A percentile compares a stretch with the other conserved stretches of the same genome.
phyloP scores from a whole-genome alignment of 2,113 vertebrate species.

The Elachura formosa region DNA sequence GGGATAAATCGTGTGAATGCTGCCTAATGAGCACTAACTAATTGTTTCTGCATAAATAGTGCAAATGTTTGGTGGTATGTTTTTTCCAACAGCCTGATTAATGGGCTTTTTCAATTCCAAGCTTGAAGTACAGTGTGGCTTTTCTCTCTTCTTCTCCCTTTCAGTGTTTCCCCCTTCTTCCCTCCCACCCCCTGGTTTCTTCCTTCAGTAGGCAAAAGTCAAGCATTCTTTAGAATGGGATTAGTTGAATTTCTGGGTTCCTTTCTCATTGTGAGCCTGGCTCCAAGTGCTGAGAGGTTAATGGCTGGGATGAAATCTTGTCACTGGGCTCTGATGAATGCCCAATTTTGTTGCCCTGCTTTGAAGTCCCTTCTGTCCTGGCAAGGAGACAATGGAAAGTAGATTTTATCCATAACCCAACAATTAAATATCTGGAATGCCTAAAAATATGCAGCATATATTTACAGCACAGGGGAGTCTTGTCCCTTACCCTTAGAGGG shows the following conservation, averaged over 20 bases:
- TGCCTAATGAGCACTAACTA: constrained; percentile 59
- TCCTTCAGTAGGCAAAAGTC: constrained; percentile 74
- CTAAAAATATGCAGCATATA: constrained; percentile 28
- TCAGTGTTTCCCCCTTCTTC: neutral
- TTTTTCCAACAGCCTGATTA: neutral
- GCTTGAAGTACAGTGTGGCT: constrained; percentile 7
- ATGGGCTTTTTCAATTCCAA: constrained; percentile 39
- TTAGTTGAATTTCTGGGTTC: constrained; percentile 74
- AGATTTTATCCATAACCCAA: constrained; percentile 40
- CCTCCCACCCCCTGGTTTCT: constrained; percentile 55
- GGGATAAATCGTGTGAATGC: constrained; percentile 10
- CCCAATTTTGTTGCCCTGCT: constrained; percentile 67
- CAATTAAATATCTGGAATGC: constrained; percentile 40
- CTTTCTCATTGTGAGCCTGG: constrained; percentile 66
- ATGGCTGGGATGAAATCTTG: constrained; percentile 77
- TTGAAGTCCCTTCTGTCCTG: constrained; percentile 77
- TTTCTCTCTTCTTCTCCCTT: constrained; percentile 14
- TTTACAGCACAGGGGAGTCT: neutral
- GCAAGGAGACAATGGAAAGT: constrained; percentile 72
- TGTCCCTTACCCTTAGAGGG: neutral
- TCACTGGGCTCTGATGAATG: constrained; percentile 75
- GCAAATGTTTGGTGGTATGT: neutral
- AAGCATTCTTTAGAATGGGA: constrained; percentile 77
- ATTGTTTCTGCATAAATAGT: constrained; percentile 55
- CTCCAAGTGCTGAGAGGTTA: constrained; percentile 77